Conservation (phyloP, 2,113 vertebrate species). For the Emydocephalus ijimae region DNA sequence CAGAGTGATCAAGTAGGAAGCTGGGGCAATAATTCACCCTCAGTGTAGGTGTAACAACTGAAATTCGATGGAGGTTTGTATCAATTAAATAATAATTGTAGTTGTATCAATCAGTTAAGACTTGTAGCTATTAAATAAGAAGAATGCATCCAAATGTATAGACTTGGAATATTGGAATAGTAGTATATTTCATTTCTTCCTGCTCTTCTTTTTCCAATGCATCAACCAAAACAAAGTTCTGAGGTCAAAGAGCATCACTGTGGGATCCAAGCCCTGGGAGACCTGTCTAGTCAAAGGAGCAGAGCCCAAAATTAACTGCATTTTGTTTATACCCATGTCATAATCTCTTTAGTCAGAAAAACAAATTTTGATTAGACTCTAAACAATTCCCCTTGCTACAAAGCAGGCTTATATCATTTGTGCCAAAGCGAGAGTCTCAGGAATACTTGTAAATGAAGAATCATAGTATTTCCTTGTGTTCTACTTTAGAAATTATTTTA, state of each 20-base stretch:
- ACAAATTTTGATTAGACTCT: slow-evolving; percentile 71
- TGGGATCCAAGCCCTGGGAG: slow-evolving; percentile 68
- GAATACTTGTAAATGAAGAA: slow-evolving; percentile 18
- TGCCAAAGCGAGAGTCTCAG: slow-evolving; percentile 18
- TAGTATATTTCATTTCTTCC: not conserved
- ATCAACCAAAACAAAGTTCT: slow-evolving; percentile 25
- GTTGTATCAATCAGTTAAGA: not conserved
- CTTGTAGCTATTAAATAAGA: not conserved
- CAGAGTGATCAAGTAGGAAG: not conserved
- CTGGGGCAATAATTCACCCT: too few species aligned
- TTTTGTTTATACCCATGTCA: slow-evolving; percentile 71
- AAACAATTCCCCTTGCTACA: slow-evolving; percentile 64
- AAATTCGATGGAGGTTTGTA: not conserved
- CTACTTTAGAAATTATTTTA: not conserved
- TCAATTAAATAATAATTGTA: not conserved
- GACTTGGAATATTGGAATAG: not conserved
- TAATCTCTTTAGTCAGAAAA: slow-evolving; percentile 75
- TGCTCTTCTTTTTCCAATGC: not conserved
- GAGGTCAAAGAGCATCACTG: slow-evolving; percentile 33
- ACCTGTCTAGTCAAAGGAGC: slow-evolving; percentile 64
- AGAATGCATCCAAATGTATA: not conserved
- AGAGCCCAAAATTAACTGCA: slow-evolving; percentile 59
- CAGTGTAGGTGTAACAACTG: not conserved
- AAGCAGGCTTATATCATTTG: slow-evolving; percentile 48
- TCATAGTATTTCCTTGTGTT: not conserved